These are phyloP conservation scores for Sciurus vulgaris DNA, from an alignment of 2,797 vertebrate species.

Conservation along the genomic window DNA sequence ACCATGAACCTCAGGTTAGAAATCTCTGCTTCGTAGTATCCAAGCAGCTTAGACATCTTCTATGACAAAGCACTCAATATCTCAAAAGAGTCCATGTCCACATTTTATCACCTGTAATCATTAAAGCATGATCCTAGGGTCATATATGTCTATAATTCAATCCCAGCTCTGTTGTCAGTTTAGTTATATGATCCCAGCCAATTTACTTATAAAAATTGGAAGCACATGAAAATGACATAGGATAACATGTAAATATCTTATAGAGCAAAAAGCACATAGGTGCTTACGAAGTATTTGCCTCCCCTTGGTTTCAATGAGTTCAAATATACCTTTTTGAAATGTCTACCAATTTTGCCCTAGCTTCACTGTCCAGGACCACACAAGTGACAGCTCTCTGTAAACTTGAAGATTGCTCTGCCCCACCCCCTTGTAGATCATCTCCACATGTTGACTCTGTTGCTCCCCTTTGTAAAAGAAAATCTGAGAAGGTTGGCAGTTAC, in stretches of 20 bases:
- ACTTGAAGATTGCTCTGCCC: too few relatives aligned
- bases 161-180: background rate
- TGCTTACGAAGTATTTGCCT: background rate
- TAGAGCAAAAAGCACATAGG: background rate
- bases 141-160: background rate
- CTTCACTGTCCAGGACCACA: background rate
- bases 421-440: accelerated
- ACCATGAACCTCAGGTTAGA: background rate
- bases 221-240: background rate
- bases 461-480: background rate
- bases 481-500: background rate
- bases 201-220: background rate
- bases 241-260: background rate
- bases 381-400: background rate
- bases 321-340: background rate
- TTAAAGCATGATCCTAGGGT: background rate
- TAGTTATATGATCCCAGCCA: background rate
- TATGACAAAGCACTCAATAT: background rate
- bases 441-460: too few relatives aligned
- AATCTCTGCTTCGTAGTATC: accelerated
- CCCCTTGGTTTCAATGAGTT: background rate
- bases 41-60: too few relatives aligned
- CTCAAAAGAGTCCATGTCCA: background rate
- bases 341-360: background rate
- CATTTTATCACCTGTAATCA: background rate